Base-by-base conservation (phyloP, 1,140 invertebrate species). In the Rhyzopertha dominica region DNA sequence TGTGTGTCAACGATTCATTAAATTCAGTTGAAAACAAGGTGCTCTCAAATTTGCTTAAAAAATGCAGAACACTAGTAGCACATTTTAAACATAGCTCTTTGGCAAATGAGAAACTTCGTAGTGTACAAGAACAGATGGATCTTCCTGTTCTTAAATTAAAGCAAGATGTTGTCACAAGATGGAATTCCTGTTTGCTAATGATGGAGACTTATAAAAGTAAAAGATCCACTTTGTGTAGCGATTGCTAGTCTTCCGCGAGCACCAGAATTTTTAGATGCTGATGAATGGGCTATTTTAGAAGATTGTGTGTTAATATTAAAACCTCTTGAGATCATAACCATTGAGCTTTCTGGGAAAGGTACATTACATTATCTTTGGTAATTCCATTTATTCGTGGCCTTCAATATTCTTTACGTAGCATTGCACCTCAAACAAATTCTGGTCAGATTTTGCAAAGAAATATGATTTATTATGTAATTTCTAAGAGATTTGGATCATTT, bases 171-270 rank as follows among this genome's bases (percentile, higher is more conserved):
- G 2, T n/a, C 7, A 58, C 59, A 2, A 8, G 56, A 9, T 62
- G 60, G 59, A 59, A 59, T 49, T 59, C 51, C 4, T 54, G 51
- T 8, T 56, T 45, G 18, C 32, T 53, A 23, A 62, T 62, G 58
- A 16, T 62, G 3, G 19, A 49, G 60, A 34, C 35, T 62, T 12
- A 9, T 48, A 12, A 24, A 55, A 43, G 19, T 57, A 4, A 49
- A 49, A 41, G 38, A 47, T 24, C 18, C 47, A 20, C 19, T 54
- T 2, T 34, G 17, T 13, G 19, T 26, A 5, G 18, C 41, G 2
- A 20, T 34, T 14, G 26, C 41, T 4, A 4, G 9, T 8, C 14
- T 41, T 9, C n/a, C 24, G 5, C 4, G 19, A 16, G 24, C 24
- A 18, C 38, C 38, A 5, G 8, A 41, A 24, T 41, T 41, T 18